phyloP scores from a whole-genome alignment of 2,888 invertebrate species.

The Hypolimnas misippus region DNA sequence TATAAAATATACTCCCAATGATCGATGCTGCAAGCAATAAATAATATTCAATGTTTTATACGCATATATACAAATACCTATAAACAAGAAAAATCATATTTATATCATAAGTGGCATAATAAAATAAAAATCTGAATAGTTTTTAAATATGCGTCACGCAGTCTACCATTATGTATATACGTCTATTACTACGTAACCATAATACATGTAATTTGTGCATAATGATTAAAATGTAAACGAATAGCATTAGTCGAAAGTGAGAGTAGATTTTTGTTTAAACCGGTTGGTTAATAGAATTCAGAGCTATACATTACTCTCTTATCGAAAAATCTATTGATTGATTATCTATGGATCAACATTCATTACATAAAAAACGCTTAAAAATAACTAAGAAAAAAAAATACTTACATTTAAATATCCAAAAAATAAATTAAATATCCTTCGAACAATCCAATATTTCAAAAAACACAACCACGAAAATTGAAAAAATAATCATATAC shows the following conservation, averaged over 20 bases:
- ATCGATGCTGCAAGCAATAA: too few relatives aligned
- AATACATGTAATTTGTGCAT: background rate
- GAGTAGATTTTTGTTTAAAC: constrained; percentile 23
- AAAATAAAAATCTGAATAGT: background rate
- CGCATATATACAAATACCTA: too few relatives aligned
- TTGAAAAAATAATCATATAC: constrained; percentile 18
- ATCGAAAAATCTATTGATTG: background rate
- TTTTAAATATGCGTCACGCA: background rate
- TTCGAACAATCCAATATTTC: constrained; percentile 22
- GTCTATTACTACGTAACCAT: background rate
- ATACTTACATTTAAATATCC: constrained; percentile 26
- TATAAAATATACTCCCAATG: too few relatives aligned
- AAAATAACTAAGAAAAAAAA: constrained; percentile 23
- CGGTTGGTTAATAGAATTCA: constrained; percentile 13
- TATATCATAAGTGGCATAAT: background rate
- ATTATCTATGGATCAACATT: background rate
- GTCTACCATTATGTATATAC: background rate
- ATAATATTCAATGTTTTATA: too few relatives aligned
- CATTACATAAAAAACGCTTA: background rate
- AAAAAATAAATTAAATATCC: constrained; percentile 26
- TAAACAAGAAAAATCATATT: too few relatives aligned
- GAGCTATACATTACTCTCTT: constrained; percentile 6
- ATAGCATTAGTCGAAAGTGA: constrained; percentile 25
- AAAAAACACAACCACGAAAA: constrained; percentile 24
- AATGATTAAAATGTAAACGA: constrained; percentile 20